phyloP scores from a whole-genome alignment of 2,797 vertebrate species.

The Sitta carolinensis region DNA sequence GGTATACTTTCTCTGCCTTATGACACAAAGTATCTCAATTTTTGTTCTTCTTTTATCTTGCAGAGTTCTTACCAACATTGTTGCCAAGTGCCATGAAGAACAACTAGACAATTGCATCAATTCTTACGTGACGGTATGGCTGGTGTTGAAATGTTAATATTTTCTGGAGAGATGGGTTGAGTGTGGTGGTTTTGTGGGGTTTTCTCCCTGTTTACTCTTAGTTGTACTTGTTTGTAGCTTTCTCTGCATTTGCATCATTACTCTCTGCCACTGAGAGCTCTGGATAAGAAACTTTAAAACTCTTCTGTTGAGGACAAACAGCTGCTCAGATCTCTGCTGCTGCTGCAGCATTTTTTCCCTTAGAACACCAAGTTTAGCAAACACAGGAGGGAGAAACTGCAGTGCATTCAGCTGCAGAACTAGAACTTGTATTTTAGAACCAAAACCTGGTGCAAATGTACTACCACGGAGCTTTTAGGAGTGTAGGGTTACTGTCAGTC shows the following conservation, averaged over 20 bases:
- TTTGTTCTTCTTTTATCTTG: not conserved
- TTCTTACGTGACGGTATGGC: constrained; percentile 89
- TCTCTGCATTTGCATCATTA: not conserved
- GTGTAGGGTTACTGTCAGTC: not conserved
- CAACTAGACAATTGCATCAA: constrained; percentile 89
- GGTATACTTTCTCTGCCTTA: not conserved
- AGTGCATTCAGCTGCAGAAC: not conserved
- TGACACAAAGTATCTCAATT: not conserved
- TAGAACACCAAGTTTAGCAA: not conserved
- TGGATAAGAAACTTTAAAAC: not conserved
- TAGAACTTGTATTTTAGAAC: not conserved
- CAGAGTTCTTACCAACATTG: constrained; percentile 92
- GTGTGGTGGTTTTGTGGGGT: fast-evolving
- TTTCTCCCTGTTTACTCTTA: not conserved
- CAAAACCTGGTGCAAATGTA: not conserved
- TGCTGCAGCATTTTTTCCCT: not conserved
- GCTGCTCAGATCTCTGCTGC: not conserved
- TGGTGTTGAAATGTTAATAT: not conserved
- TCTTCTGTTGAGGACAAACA: not conserved
- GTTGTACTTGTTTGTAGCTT: not conserved
- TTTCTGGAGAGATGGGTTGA: not conserved
- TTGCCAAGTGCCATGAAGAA: constrained; percentile 95
- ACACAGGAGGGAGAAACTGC: not conserved
- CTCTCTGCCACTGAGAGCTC: not conserved
- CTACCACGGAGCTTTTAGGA: not conserved